A percentile compares a stretch with the other conserved stretches of the same genome.
Conservation (phyloP, 92 coral and sea anemone species). For the Zoanthus sociatus region DNA sequence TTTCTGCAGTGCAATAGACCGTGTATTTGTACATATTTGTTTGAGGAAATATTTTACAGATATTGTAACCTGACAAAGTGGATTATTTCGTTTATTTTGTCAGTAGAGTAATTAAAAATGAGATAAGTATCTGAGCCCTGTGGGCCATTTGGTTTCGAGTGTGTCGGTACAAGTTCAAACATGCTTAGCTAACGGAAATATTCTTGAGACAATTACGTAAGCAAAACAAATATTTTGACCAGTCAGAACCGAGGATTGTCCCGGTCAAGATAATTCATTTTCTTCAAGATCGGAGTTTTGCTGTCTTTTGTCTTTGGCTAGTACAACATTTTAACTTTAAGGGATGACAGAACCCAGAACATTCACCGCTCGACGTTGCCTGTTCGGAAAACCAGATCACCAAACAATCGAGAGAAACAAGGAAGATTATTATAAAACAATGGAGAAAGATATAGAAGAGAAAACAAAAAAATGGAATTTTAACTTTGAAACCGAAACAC, state of each 20-base stretch:
- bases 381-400: conserved; percentile 76
- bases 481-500: conserved; percentile 70
- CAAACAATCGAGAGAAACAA: conserved; percentile 33
- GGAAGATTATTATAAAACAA: conserved; percentile 39
- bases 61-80: neutral
- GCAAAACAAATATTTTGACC: conserved; percentile 1
- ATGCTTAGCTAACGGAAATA: conserved; percentile 30
- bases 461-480: conserved; percentile 73
- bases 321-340: neutral
- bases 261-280: neutral
- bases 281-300: neutral
- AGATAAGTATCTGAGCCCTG: neutral
- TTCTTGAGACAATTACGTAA: conserved; percentile 16
- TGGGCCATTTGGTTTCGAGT: neutral
- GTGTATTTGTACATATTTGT: conserved; percentile 30
- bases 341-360: neutral
- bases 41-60: conserved; percentile 7
- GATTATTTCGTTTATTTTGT: conserved; percentile 2
- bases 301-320: neutral
- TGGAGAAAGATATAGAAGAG: conserved; percentile 57
- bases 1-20: conserved; percentile 24
- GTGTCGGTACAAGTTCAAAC: conserved; percentile 24
- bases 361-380: conserved; percentile 59
- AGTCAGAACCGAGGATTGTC: neutral
- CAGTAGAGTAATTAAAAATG: conserved; percentile 29